phyloP scores from a whole-genome alignment of 2,888 invertebrate genomes.

The Lacanobia wlatinum region DNA sequence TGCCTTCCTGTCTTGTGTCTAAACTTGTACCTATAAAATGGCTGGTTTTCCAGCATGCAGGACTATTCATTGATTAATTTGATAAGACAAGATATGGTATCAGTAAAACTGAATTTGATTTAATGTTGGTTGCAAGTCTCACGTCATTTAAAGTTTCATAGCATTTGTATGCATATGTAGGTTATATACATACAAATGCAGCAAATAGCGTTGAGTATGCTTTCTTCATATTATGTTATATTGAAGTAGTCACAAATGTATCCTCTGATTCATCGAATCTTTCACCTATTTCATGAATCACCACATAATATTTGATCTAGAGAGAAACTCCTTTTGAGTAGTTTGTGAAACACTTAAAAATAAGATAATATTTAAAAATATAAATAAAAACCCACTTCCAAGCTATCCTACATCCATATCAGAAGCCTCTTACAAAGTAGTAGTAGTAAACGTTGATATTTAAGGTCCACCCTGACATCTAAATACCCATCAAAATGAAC shows the following conservation, averaged over 20 bases:
- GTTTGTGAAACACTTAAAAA: not conserved
- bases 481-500: conserved; percentile 56
- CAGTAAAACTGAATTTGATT: not conserved
- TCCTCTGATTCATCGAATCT: too few relatives aligned
- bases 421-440: conserved; percentile 36
- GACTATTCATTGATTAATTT: not conserved
- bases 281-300: too few relatives aligned
- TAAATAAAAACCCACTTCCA: not conserved
- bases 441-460: conserved; percentile 30
- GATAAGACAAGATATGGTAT: not conserved
- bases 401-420: not conserved
- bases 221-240: too few relatives aligned
- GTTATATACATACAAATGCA: not conserved
- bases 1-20: conserved; percentile 1
- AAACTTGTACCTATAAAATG: conserved; percentile 8
- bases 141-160: too few relatives aligned
- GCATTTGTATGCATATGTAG: too few relatives aligned
- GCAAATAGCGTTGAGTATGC: not conserved
- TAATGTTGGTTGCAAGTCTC: not conserved
- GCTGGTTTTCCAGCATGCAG: not conserved
- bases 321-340: not conserved
- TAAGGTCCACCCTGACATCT: conserved; percentile 45
- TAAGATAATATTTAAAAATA: not conserved
- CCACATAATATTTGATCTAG: not conserved
- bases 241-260: too few relatives aligned